A percentile compares a stretch with the other conserved stretches of the same genome.
These are phyloP conservation scores for Dicentrarchus labrax DNA, from an alignment of 2,113 vertebrate species.

Conservation along the genomic window DNA sequence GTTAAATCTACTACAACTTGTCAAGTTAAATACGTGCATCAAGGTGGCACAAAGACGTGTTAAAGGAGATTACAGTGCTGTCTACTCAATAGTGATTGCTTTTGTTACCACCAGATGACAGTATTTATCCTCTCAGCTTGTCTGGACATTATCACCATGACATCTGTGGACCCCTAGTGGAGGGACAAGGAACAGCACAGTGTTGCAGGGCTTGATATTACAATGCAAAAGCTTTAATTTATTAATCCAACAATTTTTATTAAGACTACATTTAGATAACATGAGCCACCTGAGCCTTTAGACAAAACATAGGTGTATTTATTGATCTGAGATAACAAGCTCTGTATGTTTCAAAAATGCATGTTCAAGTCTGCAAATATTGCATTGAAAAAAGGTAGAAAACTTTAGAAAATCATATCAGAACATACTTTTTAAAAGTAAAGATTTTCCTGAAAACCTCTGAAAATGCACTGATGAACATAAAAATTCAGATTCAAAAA, in stretches of 20 bases:
- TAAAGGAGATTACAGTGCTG: constrained; percentile 4
- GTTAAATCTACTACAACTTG: neutral
- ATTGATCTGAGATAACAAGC: neutral
- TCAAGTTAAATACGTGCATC: constrained; percentile 14
- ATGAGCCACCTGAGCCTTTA: neutral
- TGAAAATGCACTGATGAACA: constrained; percentile 13
- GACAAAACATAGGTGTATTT: neutral
- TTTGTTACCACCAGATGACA: constrained; percentile 82
- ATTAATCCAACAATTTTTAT: neutral
- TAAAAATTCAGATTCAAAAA: constrained; percentile 52
- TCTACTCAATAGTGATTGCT: constrained; percentile 57
- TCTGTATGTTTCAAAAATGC: neutral
- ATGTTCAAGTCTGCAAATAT: neutral
- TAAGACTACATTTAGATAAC: neutral
- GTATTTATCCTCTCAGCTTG: constrained; percentile 73
- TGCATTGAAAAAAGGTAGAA: neutral
- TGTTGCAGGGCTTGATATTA: constrained; percentile 16
- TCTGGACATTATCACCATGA: constrained; percentile 57
- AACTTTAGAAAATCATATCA: neutral
- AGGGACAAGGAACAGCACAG: constrained; percentile 27
- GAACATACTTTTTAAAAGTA: neutral
- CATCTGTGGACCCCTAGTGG: constrained; percentile 73
- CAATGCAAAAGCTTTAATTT: neutral
- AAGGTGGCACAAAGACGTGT: neutral
- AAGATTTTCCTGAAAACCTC: constrained; percentile 18